Base-by-base conservation (phyloP, 1,140 invertebrate genomes). In the Drosophila nikananu region DNA sequence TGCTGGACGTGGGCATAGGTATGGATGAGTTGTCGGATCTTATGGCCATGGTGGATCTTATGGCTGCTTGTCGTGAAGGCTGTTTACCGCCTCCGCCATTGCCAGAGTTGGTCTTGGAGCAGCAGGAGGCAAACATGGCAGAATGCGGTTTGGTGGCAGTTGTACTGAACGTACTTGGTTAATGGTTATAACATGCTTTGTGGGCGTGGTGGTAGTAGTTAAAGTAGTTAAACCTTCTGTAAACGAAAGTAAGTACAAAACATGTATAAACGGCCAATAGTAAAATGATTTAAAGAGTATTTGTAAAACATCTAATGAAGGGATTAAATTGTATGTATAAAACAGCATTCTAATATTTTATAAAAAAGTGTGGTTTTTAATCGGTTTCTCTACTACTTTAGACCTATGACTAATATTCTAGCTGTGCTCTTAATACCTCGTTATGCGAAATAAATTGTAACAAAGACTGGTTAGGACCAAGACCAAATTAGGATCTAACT, bases 121-220 rank as follows among this genome's bases (percentile, higher is more conserved):
- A 42, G 54, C 32, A n/a, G 57, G 80, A 71, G 48, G 78, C 79
- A 44, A 79, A 49, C 48, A 67, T 70, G 57, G 63, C 76, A 39
- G 81, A 72, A 64, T 64, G 51, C 27, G 62, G 51, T 42, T 82
- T 81, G 66, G 25, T 65, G 64, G 49, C 82, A 37, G 41, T 83
- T 52, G 44, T 66, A 52, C 65, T 80, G 64, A 86, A 82, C 81
- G 86, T 82, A 84, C 79, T 89, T 90, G 89, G 81, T 90, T 90
- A 90, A 90, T 86, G 67, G 86, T 91, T 90, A 91, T 86, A 73
- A 91, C 86, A 90, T 90, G 86, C 86, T 86, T 91, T 74, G 86
- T 90, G 79, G 86, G 86, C 86, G 86, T 86, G 77, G 83, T 80
- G 72, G 81, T 86, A 60, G 73, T 79, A 59, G 77, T 79, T 79